Evolutionary conservation across 2,797 vertebrate genomes (phyloP).

Genomic region (Micropoecilia bifurca): DNA sequence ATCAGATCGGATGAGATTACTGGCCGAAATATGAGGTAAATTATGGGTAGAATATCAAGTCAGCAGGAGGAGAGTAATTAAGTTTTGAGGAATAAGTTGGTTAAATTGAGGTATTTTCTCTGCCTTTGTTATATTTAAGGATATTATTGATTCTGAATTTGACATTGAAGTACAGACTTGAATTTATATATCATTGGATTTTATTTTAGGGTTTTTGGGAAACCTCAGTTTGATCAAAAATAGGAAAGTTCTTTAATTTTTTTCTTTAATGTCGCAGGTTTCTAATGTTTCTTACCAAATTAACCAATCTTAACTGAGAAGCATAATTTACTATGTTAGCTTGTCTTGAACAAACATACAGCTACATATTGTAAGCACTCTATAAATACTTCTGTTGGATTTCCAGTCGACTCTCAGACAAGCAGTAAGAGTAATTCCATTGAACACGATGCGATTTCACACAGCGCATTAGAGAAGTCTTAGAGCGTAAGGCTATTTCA

Average conservation of each 20-base stretch:
- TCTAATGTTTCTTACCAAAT: background rate
- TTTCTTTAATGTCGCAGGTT: background rate
- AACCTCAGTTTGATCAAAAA: background rate
- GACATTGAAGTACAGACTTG: no score
- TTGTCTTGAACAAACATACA: background rate
- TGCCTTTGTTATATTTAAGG: no score
- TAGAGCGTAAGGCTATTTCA: conserved; percentile 43
- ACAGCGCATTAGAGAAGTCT: conserved; percentile 38
- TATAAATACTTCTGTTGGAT: background rate
- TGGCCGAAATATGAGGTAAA: no score
- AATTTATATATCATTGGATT: background rate
- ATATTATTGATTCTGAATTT: no score
- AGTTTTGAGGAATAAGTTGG: no score
- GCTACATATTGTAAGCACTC: background rate
- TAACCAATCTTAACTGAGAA: background rate
- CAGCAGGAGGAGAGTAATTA: no score
- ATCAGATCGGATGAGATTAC: no score
- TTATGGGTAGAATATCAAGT: no score
- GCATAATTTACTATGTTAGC: background rate
- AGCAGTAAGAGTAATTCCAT: conserved; percentile 1
- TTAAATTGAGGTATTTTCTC: no score
- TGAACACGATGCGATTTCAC: conserved; percentile 43
- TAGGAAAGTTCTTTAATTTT: background rate
- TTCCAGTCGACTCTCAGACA: background rate
- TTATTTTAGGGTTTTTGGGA: background rate